phyloP scores from a whole-genome alignment of 2,888 invertebrate genomes.

The Torymus auratus region DNA sequence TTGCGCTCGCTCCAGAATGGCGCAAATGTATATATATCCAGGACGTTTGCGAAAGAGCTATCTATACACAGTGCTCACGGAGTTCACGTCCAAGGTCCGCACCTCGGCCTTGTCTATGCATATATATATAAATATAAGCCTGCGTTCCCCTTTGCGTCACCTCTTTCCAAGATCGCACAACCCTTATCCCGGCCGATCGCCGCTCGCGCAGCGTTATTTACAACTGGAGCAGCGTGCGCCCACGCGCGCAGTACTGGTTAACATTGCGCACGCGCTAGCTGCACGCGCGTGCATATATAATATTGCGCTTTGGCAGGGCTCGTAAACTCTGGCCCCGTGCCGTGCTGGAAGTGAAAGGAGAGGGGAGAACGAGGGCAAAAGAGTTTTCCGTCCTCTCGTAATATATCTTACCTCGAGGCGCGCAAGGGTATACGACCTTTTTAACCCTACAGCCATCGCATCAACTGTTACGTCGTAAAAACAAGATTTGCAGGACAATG shows the following conservation, averaged over 20 bases:
- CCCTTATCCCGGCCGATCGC: slow-evolving; percentile 58
- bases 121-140: too few species aligned
- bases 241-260: slow-evolving; percentile 33
- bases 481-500: slow-evolving; percentile 63
- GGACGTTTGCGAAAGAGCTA: too few species aligned
- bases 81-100: too few species aligned
- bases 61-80: too few species aligned
- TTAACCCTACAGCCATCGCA: slow-evolving; percentile 67
- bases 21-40: too few species aligned
- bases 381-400: too few species aligned
- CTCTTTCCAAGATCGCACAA: slow-evolving; percentile 68
- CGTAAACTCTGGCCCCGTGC: too few species aligned
- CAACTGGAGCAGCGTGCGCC: slow-evolving; percentile 71
- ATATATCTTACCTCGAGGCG: slow-evolving; percentile 69
- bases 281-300: neutral
- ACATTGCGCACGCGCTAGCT: slow-evolving; percentile 13
- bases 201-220: slow-evolving; percentile 66
- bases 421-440: slow-evolving; percentile 64
- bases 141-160: slow-evolving; percentile 1
- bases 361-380: too few species aligned
- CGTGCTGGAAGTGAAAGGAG: too few species aligned
- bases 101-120: too few species aligned
- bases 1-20: neutral
- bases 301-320: neutral
- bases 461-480: slow-evolving; percentile 70